Evolutionary conservation across 1,140 invertebrate species (phyloP).

Genomic region (Heterodera carotae): DNA sequence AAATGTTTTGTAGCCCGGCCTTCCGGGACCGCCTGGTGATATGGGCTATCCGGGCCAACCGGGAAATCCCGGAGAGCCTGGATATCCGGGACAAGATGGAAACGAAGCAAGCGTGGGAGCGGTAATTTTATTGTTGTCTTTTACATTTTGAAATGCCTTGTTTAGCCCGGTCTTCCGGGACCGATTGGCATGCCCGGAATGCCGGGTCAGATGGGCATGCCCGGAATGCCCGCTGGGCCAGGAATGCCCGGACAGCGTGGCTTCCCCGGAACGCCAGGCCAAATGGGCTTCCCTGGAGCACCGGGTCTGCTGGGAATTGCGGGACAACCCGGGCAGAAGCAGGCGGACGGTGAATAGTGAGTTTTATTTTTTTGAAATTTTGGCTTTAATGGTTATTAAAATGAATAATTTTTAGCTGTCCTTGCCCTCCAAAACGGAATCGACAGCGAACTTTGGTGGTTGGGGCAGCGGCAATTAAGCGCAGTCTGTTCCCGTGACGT

Average conservation of each 20-base stretch:
- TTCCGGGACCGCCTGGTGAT: slow-evolving; percentile 3
- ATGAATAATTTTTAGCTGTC: neutral
- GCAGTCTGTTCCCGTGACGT: neutral
- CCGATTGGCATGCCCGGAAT: neutral
- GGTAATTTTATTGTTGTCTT: neutral
- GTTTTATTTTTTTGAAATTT: neutral
- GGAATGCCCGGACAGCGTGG: neutral
- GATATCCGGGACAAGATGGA: slow-evolving; percentile 30
- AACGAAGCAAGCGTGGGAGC: slow-evolving; percentile 11
- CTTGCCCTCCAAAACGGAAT: neutral
- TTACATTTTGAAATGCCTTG: neutral
- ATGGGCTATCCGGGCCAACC: slow-evolving; percentile 30
- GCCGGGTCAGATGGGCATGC: neutral
- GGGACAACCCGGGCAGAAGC: neutral
- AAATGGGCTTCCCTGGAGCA: neutral
- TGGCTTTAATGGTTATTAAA: neutral
- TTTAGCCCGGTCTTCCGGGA: neutral
- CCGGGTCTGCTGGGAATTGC: neutral
- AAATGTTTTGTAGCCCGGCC: slow-evolving; percentile 19
- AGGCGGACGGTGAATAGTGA: neutral
- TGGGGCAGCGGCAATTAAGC: neutral
- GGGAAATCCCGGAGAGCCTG: slow-evolving; percentile 33
- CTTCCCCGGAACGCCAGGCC: neutral
- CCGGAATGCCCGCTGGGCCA: no score
- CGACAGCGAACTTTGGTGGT: neutral